A percentile compares a stretch with the other conserved stretches of the same genome.
Conservation (phyloP, 2,113 vertebrate genomes). For the Thalassarche chlororhynchos region DNA sequence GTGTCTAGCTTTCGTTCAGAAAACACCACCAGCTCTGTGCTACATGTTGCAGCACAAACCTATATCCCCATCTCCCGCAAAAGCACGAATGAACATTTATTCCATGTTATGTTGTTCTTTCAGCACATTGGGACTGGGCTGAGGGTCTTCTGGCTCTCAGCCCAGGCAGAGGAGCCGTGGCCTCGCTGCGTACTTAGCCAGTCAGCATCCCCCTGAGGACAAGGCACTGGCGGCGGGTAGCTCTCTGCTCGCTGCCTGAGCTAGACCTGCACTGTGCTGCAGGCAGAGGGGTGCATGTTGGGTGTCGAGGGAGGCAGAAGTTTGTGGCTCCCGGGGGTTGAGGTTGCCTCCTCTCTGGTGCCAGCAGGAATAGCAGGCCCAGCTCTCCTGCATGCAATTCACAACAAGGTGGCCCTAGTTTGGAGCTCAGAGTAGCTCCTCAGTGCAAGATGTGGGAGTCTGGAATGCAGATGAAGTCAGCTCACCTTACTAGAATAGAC, state of each 20-base stretch:
- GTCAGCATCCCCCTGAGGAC: no score
- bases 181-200: rapidly evolving
- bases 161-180: not conserved
- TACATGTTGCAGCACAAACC: not conserved
- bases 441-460: not conserved
- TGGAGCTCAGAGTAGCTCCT: not conserved
- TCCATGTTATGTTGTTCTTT: not conserved
- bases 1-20: not conserved
- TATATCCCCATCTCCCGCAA: not conserved
- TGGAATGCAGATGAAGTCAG: not conserved
- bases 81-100: not conserved
- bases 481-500: not conserved
- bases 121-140: rapidly evolving
- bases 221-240: not conserved
- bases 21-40: not conserved
- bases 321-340: not conserved
- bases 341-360: not conserved
- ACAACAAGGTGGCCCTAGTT: not conserved
- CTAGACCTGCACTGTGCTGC: not conserved
- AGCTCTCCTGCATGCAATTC: not conserved
- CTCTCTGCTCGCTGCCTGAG: not conserved
- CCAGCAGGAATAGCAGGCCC: not conserved
- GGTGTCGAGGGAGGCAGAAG: not conserved
- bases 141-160: not conserved
- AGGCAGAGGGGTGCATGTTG: not conserved